Evolutionary conservation across 2,113 vertebrate genomes (phyloP), one percentile per base, ranked within the genome.

Genomic region (Brachyhypopomus occidentalis): DNA sequence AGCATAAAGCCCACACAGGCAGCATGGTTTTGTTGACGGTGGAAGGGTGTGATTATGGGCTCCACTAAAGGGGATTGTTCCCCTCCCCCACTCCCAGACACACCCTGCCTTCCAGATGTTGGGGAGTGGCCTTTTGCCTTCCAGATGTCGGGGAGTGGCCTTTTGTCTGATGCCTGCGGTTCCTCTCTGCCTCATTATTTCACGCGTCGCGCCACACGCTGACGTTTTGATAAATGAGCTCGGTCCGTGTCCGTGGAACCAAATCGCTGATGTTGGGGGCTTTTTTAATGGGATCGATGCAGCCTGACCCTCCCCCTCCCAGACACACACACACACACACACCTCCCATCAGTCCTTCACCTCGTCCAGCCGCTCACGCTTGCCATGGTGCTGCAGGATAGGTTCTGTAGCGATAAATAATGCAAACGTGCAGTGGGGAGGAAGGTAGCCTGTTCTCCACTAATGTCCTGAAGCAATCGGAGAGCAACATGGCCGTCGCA

Each of bases 401-500:
- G 69, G n/a, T 88, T 88, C 88, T 86, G 86, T 92, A 84, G 66
- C 23, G 60, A 79, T 86, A 76, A 93, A 92, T 93, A 91, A 92
- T 91, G 88, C 87, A 91, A 90, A 88, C 86, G 85, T 88, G 81
- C 75, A 48, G 89, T 92, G 88, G 91, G 89, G 90, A 87, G 17
- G 84, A 88, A 87, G 90, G 89, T 91, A 84, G 82, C 90, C 89
- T 88, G 89, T 86, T 87, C 86, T 48, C 73, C 71, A 25, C 58
- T 80, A 52, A 30, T 30, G 69, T 82, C 27, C n/a, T 70, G 41
- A 87, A 90, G 88, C 89, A 90, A 92, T 93, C 86, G 89, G 89
- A 88, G 88, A 90, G 87, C 89, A 90, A 92, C 89, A 87, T 91
- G 91, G 91, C 90, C 91, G 90, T 92, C 90, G 89, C 86, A 60